phyloP scores from a whole-genome alignment of 92 coral and sea anemone genomes.

The Isaurus tuberculatus region DNA sequence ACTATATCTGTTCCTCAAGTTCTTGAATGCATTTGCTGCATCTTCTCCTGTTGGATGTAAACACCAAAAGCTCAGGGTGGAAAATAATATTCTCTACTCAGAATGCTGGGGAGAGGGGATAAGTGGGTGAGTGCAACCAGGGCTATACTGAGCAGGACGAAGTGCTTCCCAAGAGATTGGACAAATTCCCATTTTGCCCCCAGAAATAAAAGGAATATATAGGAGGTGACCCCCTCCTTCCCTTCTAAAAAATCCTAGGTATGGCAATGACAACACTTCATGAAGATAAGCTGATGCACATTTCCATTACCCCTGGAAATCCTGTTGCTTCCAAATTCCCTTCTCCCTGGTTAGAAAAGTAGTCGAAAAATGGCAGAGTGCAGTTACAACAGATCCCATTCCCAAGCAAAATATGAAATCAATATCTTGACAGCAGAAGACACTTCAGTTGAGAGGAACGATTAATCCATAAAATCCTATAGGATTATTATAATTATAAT shows the following conservation, averaged over 20 bases:
- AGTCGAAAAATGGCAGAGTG: constrained; percentile 37
- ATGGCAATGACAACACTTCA: constrained; percentile 44
- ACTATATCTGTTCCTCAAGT: too few species aligned
- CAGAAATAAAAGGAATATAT: constrained; percentile 35
- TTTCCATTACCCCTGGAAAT: constrained; percentile 30
- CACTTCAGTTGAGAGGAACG: constrained; percentile 45
- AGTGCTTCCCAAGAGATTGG: constrained; percentile 17
- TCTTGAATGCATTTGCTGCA: too few species aligned
- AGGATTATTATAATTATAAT: constrained; percentile 5
- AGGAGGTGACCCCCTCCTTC: constrained; percentile 37
- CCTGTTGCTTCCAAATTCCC: constrained; percentile 43
- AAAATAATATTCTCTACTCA: constrained; percentile 34
- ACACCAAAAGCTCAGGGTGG: too few species aligned
- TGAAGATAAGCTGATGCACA: constrained; percentile 42
- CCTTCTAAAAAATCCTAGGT: constrained; percentile 42
- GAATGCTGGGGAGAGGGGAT: constrained; percentile 40
- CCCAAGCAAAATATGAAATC: constrained; percentile 31
- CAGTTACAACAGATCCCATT: constrained; percentile 45
- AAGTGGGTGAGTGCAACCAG: constrained; percentile 35
- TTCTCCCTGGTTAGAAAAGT: constrained; percentile 35
- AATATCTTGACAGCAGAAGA: constrained; percentile 45
- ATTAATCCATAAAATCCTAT: constrained; percentile 12
- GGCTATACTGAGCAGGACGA: constrained; percentile 35
- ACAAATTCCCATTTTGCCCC: constrained; percentile 41
- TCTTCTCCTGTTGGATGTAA: too few species aligned